These are phyloP conservation scores for Gallirallus australis DNA, from an alignment of 2,797 vertebrate species.

Conservation along the genomic window DNA sequence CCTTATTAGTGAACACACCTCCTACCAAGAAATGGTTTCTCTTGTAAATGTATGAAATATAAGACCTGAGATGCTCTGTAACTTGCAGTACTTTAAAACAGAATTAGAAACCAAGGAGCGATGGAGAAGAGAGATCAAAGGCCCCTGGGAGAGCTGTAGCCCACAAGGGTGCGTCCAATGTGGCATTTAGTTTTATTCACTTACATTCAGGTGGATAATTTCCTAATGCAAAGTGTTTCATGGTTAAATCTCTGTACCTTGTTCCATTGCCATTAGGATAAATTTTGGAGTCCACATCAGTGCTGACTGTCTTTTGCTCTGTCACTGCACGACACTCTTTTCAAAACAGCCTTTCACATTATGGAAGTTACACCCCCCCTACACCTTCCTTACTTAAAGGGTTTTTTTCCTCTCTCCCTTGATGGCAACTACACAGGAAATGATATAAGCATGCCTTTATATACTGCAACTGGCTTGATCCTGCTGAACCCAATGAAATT, in stretches of 20 bases:
- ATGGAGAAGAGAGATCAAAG: neutral
- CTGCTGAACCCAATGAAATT: neutral
- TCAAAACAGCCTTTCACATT: neutral
- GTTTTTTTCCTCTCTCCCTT: neutral
- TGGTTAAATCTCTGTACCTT: neutral
- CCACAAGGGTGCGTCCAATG: neutral
- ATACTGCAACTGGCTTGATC: neutral
- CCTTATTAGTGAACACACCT: slow-evolving; percentile 42
- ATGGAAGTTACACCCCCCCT: fast-evolving
- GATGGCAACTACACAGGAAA: neutral
- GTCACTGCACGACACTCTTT: neutral
- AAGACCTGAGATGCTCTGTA: slow-evolving; percentile 12
- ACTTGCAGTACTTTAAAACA: neutral
- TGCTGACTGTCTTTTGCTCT: neutral
- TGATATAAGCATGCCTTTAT: neutral
- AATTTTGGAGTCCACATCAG: neutral
- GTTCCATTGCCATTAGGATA: neutral
- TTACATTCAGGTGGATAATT: neutral
- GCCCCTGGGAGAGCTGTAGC: neutral
- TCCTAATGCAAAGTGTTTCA: neutral
- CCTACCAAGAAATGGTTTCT: slow-evolving; percentile 43
- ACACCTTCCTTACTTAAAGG: neutral
- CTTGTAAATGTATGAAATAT: slow-evolving; percentile 26
- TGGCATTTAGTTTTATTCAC: neutral
- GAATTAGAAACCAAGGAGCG: neutral